Evolutionary conservation across 2,888 invertebrate genomes (phyloP).

Genomic region (Coenonympha arcania): DNA sequence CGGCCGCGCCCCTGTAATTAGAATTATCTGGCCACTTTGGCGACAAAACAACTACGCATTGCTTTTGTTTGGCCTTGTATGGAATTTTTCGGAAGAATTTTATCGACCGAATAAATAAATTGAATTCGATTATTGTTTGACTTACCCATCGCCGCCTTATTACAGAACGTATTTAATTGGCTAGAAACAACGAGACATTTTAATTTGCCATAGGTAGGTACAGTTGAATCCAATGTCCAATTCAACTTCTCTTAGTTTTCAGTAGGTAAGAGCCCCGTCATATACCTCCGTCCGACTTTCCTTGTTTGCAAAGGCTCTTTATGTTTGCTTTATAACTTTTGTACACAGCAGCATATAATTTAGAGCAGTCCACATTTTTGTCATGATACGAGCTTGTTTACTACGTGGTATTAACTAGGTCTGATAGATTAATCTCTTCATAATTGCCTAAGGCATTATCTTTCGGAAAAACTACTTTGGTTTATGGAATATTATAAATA

Average conservation of each 20-base stretch:
- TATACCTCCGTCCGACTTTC: too few species aligned
- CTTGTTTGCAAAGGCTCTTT: background rate
- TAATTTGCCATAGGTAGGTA: too few species aligned
- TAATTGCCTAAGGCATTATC: background rate
- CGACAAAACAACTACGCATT: conserved; percentile 35
- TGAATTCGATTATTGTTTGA: too few species aligned
- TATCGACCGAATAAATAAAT: background rate
- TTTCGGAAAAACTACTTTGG: background rate
- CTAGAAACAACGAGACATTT: too few species aligned
- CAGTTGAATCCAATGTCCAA: too few species aligned
- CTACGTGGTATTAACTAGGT: background rate
- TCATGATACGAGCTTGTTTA: background rate
- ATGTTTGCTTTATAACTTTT: background rate
- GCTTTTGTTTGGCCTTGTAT: conserved; percentile 8
- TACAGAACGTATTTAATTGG: too few species aligned
- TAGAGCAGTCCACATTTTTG: background rate
- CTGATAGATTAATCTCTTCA: conserved; percentile 1
- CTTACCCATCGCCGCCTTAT: too few species aligned
- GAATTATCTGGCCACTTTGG: conserved; percentile 50
- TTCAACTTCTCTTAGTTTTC: too few species aligned
- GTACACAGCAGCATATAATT: background rate
- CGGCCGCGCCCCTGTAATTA: conserved; percentile 61
- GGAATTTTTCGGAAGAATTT: conserved; percentile 1
- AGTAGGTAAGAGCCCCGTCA: too few species aligned
- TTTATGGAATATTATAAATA: background rate